Conservation (phyloP, 2,888 invertebrate species). For the Pardosa pseudoannulata region DNA sequence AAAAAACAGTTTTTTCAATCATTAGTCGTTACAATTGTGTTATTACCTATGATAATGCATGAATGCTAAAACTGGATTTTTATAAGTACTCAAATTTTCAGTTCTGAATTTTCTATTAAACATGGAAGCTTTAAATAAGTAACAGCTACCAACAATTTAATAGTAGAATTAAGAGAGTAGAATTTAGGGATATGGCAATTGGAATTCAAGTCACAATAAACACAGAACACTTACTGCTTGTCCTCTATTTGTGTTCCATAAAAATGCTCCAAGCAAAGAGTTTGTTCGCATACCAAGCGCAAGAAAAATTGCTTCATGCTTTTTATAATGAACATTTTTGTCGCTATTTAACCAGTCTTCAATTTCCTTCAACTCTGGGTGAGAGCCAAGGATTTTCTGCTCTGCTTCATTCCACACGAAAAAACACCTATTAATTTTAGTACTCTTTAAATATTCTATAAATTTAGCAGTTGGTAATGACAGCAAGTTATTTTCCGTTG, state of each 20-base stretch:
- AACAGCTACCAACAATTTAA: no score
- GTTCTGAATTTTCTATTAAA: no score
- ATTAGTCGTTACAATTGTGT: no score
- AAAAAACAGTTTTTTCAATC: no score
- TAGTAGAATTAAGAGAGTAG: no score
- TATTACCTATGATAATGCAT: no score
- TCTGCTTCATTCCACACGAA: constrained; percentile 44
- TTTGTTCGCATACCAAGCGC: constrained; percentile 74
- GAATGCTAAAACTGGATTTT: no score
- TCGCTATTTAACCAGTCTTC: constrained; percentile 63
- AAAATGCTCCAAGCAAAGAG: constrained; percentile 75
- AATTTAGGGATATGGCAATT: neutral
- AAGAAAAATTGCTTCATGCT: constrained; percentile 75
- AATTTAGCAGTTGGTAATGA: constrained; percentile 42
- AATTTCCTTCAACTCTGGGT: constrained; percentile 56
- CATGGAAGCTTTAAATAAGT: no score
- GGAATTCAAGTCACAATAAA: neutral
- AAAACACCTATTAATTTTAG: constrained; percentile 59
- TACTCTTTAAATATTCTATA: constrained; percentile 39
- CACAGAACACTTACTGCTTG: constrained; percentile 74
- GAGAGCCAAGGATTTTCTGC: constrained; percentile 47
- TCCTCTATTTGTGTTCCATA: constrained; percentile 75
- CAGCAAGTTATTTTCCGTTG: constrained; percentile 19
- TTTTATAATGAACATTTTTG: constrained; percentile 30
- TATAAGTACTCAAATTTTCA: no score